Conservation (phyloP, 2,113 vertebrate genomes). For the Dolichotis patagonum region DNA sequence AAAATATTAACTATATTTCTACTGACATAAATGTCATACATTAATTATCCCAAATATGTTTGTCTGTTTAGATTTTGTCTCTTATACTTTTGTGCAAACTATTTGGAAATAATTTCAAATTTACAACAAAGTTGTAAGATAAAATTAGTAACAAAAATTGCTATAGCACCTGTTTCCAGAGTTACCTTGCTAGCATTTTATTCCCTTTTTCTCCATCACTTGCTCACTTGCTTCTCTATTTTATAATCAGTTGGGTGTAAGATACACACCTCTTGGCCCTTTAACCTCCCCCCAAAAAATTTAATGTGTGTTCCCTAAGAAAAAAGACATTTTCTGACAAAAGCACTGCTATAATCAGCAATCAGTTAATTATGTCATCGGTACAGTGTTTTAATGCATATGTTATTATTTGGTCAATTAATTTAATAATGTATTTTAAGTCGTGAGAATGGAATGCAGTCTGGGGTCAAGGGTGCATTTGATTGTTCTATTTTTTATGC, state of each 20-base stretch:
- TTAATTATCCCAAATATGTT: background rate
- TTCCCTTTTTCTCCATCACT: fast-evolving
- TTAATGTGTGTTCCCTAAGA: background rate
- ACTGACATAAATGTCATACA: background rate
- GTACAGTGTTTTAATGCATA: fast-evolving
- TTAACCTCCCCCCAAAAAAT: background rate
- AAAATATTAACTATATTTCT: background rate
- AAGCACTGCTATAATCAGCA: background rate
- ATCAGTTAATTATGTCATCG: background rate
- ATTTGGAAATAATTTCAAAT: background rate
- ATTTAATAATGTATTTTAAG: background rate
- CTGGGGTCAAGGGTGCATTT: too few relatives aligned
- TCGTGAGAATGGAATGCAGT: fast-evolving
- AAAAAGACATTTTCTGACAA: background rate
- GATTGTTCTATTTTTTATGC: background rate
- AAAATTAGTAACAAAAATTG: background rate
- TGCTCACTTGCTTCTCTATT: fast-evolving
- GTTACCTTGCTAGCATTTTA: fast-evolving
- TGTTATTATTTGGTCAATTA: background rate
- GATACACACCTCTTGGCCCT: background rate
- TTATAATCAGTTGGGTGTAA: background rate
- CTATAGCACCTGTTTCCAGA: too few relatives aligned
- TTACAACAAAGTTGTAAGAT: background rate
- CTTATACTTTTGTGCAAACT: background rate
- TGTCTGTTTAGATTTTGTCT: background rate